phyloP scores from a whole-genome alignment of 2,797 vertebrate species.

The Syncerus caffer region DNA sequence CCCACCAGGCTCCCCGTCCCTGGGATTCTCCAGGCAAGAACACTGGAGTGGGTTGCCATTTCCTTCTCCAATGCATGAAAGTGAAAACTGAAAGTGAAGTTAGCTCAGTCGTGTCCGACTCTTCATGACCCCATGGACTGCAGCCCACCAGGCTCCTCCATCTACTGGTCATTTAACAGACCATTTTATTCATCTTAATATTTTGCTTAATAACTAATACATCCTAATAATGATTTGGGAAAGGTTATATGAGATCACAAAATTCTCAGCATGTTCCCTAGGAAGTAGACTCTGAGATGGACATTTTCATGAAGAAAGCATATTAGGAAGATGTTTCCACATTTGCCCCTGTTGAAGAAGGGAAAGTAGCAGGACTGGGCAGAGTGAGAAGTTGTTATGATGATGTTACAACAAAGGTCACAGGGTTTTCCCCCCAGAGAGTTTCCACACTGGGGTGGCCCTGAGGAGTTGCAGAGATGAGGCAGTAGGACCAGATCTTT shows the following conservation, averaged over 20 bases:
- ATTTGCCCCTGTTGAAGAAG: neutral
- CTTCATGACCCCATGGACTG: too few species aligned
- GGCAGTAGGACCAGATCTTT: neutral
- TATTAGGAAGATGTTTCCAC: neutral
- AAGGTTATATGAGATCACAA: neutral
- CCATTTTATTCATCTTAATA: neutral
- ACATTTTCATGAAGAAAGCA: neutral
- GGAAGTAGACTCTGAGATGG: neutral
- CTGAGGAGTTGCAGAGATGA: neutral
- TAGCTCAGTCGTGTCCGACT: fast-evolving
- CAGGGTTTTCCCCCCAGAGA: neutral
- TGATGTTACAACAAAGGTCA: neutral
- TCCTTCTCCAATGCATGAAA: too few species aligned
- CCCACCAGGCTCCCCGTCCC: too few species aligned
- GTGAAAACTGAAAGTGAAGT: too few species aligned
- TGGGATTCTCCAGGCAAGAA: too few species aligned
- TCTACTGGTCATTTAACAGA: neutral
- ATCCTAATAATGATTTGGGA: neutral
- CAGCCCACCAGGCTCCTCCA: too few species aligned
- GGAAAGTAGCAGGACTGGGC: too few species aligned
- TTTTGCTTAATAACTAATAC: neutral
- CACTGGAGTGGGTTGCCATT: too few species aligned
- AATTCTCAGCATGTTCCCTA: neutral
- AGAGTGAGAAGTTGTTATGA: neutral
- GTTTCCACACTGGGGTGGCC: neutral